Base-by-base conservation (phyloP, 1,140 invertebrate genomes). In the Coenobita brevimanus region DNA sequence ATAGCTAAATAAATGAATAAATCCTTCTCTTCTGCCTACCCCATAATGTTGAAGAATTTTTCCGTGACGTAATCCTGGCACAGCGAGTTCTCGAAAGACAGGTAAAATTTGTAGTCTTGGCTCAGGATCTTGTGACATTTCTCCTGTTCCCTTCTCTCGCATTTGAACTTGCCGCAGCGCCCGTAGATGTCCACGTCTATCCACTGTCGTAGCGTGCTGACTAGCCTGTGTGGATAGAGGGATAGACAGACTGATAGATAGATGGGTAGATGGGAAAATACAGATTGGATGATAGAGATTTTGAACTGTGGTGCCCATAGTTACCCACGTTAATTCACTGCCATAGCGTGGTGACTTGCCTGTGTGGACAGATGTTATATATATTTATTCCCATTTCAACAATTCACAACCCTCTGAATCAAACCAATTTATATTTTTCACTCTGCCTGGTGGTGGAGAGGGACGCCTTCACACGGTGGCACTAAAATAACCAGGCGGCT, bases 131-230 rank as follows among this genome's bases (percentile, higher is more conserved):
- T 71, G 36, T 91, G 90, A 57, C 92, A 92, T 46, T 92, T 73
- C 6, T 87, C 13, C 1, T 80, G 85, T 33, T 80, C 62, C 10
- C 76, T 75, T 21, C 90, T 84, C 1, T 78, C 67, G 92, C 97
- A 98, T 90, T 95, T 95, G 76, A 96, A 94, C 6, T 94, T 94
- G 33, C 98, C 97, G 92, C 98, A 99, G 1, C 95, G 95, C 1
- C 98, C 98, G 92, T 97, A 99, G 91, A 99, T 98, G 92, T 99
- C 97, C 57, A 99, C 97, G 69, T 85, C 33, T 41, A 33, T 71
- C 0, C 33, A 27, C 33, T 71, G 3, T 2, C 10, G 24, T 6
- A 15, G 3, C 2, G n/a, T 71, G 46, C 3, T 24, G 13, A 62
- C 15, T 13, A 67, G 38, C n/a, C 17, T 81, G 3, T 10, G 17